phyloP scores from a whole-genome alignment of 2,797 vertebrate species.

The Harpagifer antarcticus region DNA sequence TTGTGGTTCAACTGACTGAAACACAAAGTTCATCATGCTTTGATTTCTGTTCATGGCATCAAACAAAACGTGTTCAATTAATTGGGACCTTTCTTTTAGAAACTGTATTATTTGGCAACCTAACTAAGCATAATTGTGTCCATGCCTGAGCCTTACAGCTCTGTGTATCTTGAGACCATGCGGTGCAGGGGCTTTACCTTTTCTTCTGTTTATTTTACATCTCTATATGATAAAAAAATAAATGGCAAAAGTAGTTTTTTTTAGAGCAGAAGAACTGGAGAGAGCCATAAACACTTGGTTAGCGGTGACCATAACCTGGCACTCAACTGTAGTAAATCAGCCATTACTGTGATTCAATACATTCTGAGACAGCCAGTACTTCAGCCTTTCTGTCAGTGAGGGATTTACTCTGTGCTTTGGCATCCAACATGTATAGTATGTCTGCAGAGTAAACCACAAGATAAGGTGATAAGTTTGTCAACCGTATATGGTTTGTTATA shows the following conservation, averaged over 20 bases:
- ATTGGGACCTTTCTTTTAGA: constrained; percentile 13
- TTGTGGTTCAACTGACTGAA: constrained; percentile 17
- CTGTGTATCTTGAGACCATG: background rate
- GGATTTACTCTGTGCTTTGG: constrained; percentile 24
- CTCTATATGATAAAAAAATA: background rate
- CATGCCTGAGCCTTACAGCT: constrained; percentile 1
- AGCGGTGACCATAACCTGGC: constrained; percentile 12
- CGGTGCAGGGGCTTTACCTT: background rate
- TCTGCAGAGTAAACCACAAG: constrained; percentile 4
- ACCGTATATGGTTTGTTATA: background rate
- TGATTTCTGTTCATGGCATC: constrained; percentile 22
- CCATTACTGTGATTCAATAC: constrained; percentile 15
- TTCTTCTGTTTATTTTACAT: constrained; percentile 6
- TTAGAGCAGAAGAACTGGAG: background rate
- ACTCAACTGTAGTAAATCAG: constrained; percentile 17
- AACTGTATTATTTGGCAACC: constrained; percentile 2
- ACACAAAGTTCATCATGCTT: constrained; percentile 8
- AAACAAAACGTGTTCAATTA: constrained; percentile 11
- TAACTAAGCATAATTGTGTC: background rate
- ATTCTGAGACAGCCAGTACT: constrained; percentile 2
- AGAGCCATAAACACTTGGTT: constrained; percentile 19
- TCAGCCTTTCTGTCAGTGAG: background rate
- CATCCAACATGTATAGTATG: constrained; percentile 10
- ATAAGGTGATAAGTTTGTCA: constrained; percentile 21
- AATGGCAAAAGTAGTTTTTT: background rate